These are phyloP conservation scores for Dendroctonus valens DNA, from an alignment of 1,140 invertebrate species.

Conservation along the genomic window DNA sequence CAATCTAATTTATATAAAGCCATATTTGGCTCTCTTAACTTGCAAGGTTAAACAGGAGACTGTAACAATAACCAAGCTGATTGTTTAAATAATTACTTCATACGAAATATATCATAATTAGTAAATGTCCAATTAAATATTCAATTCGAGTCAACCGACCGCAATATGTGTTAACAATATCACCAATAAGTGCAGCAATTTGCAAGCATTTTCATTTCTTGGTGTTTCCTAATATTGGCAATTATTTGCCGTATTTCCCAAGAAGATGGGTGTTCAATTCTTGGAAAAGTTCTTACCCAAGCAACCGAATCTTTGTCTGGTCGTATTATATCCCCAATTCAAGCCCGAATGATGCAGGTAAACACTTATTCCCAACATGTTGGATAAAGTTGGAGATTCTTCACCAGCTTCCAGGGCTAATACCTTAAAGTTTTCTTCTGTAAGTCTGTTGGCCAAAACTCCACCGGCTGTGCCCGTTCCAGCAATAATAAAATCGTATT, in stretches of 20 bases:
- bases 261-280: not conserved
- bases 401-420: slow-evolving; percentile 16
- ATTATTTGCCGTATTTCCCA: not conserved
- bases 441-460: slow-evolving; percentile 17
- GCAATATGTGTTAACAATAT: no score
- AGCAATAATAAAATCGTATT: slow-evolving; percentile 21
- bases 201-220: no score
- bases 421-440: slow-evolving; percentile 15
- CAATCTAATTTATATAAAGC: no score
- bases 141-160: no score
- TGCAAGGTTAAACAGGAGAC: no score
- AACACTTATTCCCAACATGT: slow-evolving; percentile 19
- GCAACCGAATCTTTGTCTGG: slow-evolving; percentile 10
- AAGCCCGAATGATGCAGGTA: slow-evolving; percentile 21
- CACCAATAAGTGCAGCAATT: no score
- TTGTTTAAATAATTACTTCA: not conserved
- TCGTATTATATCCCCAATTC: slow-evolving; percentile 24
- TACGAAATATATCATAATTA: not conserved
- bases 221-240: not conserved
- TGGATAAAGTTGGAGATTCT: slow-evolving; percentile 15
- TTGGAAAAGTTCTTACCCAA: slow-evolving; percentile 7
- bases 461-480: slow-evolving; percentile 20
- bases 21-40: no score
- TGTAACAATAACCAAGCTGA: no score
- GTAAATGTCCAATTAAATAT: not conserved